A percentile compares a stretch with the other conserved stretches of the same genome.
Conservation (phyloP, 2,797 vertebrate species). For the Acipenser oxyrinchus region DNA sequence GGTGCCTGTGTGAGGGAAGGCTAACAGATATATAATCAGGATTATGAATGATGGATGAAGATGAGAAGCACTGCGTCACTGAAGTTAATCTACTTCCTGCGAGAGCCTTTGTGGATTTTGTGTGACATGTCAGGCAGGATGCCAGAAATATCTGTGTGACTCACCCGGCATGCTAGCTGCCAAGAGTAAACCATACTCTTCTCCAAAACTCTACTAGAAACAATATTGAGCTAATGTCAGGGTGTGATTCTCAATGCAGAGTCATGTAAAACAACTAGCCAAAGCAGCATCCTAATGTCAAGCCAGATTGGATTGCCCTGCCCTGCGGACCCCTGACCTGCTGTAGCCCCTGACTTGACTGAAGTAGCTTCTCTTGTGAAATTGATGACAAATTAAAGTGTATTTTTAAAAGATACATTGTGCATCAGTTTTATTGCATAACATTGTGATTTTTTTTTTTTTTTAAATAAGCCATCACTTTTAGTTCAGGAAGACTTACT, state of each 20-base stretch:
- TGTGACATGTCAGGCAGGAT: slow-evolving; percentile 25
- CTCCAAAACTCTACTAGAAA: background rate
- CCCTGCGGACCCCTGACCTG: too few relatives aligned
- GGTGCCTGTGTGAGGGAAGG: slow-evolving; percentile 19
- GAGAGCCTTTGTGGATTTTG: slow-evolving; percentile 24
- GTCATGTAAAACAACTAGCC: background rate
- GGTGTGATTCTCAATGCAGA: background rate
- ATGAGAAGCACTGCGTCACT: slow-evolving; percentile 45
- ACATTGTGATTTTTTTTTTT: too few relatives aligned
- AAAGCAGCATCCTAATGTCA: too few relatives aligned
- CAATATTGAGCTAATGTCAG: background rate
- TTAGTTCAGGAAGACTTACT: too few relatives aligned
- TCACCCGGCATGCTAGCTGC: slow-evolving; percentile 1
- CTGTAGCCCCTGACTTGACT: too few relatives aligned
- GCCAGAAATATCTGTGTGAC: slow-evolving; percentile 22
- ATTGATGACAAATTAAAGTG: too few relatives aligned
- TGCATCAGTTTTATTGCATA: too few relatives aligned
- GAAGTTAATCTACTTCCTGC: slow-evolving; percentile 46
- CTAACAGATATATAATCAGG: slow-evolving; percentile 16
- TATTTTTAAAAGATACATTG: too few relatives aligned
- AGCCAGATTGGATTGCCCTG: too few relatives aligned
- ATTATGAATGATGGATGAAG: slow-evolving; percentile 47
- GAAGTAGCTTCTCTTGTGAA: too few relatives aligned
- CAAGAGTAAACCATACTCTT: slow-evolving; percentile 6
- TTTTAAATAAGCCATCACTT: too few relatives aligned